These are phyloP conservation scores for Elegia similella DNA, from an alignment of 2,888 invertebrate genomes.

Conservation along the genomic window DNA sequence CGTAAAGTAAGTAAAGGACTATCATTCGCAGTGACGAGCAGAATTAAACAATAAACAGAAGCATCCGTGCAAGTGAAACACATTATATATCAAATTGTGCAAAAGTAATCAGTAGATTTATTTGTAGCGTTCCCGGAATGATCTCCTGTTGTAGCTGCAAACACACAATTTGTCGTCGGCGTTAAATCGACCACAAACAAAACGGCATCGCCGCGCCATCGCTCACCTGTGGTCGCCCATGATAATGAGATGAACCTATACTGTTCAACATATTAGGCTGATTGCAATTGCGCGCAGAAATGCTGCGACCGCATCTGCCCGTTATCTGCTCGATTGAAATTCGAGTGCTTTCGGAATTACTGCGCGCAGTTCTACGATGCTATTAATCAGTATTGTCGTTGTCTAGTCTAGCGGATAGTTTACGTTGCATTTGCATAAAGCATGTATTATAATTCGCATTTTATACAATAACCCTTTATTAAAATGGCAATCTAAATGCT, in stretches of 20 bases:
- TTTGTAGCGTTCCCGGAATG: constrained; percentile 62
- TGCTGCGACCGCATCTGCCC: constrained; percentile 50
- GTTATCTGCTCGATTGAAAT: constrained; percentile 57
- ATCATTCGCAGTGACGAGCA: constrained; percentile 12
- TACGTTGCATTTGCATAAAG: neutral
- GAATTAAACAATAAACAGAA: constrained; percentile 11
- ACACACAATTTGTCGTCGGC: constrained; percentile 78
- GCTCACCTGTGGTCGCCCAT: constrained; percentile 79
- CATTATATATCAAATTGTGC: constrained; percentile 56
- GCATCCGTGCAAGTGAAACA: constrained; percentile 28
- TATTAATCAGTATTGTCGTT: constrained; percentile 15
- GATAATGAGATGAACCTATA: constrained; percentile 80
- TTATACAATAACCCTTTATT: too few species aligned
- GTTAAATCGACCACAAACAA: constrained; percentile 81
- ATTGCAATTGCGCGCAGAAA: constrained; percentile 69
- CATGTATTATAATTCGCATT: too few species aligned
- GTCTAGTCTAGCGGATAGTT: neutral
- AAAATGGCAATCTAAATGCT: too few species aligned
- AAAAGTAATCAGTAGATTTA: constrained; percentile 61
- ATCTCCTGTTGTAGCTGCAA: constrained; percentile 71
- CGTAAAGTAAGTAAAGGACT: constrained; percentile 13
- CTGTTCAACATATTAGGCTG: constrained; percentile 79
- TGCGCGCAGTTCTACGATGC: neutral
- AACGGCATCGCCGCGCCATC: constrained; percentile 70
- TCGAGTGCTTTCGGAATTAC: constrained; percentile 29